Conservation (phyloP, 2,797 vertebrate species). For the Hipposideros larvatus region DNA sequence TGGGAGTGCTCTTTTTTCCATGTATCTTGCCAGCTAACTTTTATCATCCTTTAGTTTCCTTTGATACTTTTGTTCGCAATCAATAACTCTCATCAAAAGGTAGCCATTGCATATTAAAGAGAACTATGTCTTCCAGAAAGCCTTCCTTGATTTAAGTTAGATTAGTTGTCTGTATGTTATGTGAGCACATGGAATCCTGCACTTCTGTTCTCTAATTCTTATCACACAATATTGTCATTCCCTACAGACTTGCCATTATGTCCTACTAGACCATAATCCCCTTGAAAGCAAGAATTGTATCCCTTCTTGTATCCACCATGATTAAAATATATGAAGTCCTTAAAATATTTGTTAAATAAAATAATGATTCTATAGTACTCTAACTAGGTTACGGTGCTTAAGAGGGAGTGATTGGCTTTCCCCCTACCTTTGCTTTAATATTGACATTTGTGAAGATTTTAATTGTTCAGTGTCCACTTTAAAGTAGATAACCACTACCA, state of each 20-base stretch:
- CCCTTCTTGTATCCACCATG: not conserved
- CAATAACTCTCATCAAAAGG: not conserved
- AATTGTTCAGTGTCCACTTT: not conserved
- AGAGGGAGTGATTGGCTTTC: not conserved
- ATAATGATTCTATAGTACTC: not conserved
- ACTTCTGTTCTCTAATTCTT: not conserved
- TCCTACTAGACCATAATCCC: not conserved
- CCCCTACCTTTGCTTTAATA: not conserved
- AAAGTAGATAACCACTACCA: constrained; percentile 70
- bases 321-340: not conserved
- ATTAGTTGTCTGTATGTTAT: not conserved
- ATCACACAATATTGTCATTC: not conserved
- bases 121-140: not conserved
- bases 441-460: not conserved
- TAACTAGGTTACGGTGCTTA: not conserved
- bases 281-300: not conserved
- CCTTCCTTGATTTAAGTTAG: not conserved
- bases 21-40: not conserved
- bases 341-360: constrained; percentile 8
- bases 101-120: not conserved
- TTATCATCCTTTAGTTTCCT: not conserved
- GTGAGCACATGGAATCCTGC: not conserved
- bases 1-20: not conserved
- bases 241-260: not conserved
- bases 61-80: not conserved